Conservation (phyloP, 1,140 invertebrate species). For the Meteorus sp. region DNA sequence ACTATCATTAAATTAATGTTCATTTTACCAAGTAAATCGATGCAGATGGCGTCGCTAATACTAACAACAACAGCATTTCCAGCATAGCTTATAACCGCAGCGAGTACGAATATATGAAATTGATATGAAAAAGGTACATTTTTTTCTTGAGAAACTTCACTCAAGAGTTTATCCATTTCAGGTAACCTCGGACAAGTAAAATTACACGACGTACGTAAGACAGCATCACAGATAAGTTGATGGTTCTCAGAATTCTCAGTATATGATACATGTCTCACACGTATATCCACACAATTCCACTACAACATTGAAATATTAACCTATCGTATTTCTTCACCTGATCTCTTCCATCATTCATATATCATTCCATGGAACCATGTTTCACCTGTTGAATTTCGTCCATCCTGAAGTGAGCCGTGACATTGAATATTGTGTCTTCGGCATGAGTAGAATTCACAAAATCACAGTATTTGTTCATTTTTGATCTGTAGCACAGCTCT, state of each 20-base stretch:
- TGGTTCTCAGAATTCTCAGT: conserved; percentile 38
- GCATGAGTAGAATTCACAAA: conserved; percentile 1
- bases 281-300: conserved; percentile 35
- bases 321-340: neutral
- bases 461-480: conserved; percentile 28
- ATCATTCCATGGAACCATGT: conserved; percentile 38
- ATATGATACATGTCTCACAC: conserved; percentile 55
- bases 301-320: conserved; percentile 21
- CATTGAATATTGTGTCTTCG: too few species aligned
- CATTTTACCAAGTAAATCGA: conserved; percentile 71
- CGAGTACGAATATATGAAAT: conserved; percentile 71
- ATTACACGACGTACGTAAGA: conserved; percentile 36
- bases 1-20: conserved; percentile 15
- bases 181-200: conserved; percentile 42
- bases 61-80: conserved; percentile 82
- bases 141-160: conserved; percentile 27
- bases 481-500: conserved; percentile 32
- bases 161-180: conserved; percentile 47
- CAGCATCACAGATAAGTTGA: conserved; percentile 54
- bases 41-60: conserved; percentile 82
- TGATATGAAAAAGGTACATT: conserved; percentile 53
- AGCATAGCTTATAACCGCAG: conserved; percentile 75
- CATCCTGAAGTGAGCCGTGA: conserved; percentile 28
- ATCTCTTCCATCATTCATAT: neutral
- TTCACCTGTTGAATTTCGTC: conserved; percentile 38